These are phyloP conservation scores for Darevskia mixta DNA, from an alignment of 2,797 vertebrate genomes.

Conservation along the genomic window DNA sequence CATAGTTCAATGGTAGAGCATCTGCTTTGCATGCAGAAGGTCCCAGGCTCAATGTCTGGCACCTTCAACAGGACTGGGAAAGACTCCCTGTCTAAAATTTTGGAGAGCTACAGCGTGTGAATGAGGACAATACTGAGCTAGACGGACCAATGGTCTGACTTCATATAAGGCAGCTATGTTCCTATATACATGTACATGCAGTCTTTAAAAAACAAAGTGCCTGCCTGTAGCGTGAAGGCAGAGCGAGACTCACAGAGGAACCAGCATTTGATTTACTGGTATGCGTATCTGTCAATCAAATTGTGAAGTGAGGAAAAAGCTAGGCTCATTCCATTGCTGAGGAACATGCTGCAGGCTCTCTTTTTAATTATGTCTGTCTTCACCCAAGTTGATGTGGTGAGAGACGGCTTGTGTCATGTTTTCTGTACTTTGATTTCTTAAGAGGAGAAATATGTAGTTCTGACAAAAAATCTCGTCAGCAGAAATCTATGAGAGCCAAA, in stretches of 20 bases:
- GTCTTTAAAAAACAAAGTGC: neutral
- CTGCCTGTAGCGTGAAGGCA: neutral
- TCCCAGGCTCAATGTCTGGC: no score
- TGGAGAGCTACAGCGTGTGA: no score
- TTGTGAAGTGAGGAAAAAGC: neutral
- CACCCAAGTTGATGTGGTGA: neutral
- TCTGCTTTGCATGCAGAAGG: no score
- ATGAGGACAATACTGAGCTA: no score
- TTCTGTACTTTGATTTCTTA: neutral
- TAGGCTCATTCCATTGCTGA: neutral
- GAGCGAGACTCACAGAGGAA: neutral
- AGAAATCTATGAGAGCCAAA: neutral
- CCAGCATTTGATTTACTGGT: neutral
- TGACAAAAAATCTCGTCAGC: neutral
- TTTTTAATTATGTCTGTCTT: conserved; percentile 1
- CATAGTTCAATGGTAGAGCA: no score
- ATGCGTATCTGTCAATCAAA: neutral
- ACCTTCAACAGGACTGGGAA: no score
- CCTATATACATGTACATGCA: neutral
- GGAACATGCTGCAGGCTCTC: neutral
- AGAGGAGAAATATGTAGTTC: neutral
- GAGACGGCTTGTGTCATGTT: conserved; percentile 12
- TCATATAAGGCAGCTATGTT: no score
- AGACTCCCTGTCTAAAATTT: no score
- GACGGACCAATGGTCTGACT: no score